Evolutionary conservation across 2,888 invertebrate genomes (phyloP).

Genomic region (Phyllotreta striolata): DNA sequence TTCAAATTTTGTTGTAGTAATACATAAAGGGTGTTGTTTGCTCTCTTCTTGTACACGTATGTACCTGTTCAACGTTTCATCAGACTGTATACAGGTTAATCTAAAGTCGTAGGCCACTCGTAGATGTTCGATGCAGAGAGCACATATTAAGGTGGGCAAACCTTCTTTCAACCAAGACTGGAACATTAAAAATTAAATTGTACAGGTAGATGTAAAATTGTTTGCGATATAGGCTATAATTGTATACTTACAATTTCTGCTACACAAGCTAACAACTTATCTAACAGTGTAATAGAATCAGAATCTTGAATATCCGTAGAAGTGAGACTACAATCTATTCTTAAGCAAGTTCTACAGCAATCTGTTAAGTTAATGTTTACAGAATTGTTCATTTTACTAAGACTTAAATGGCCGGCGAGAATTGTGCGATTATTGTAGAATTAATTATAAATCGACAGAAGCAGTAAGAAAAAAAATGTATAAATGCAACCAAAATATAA

Average conservation of each 20-base stretch:
- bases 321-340: constrained; percentile 56
- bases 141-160: constrained; percentile 55
- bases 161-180: constrained; percentile 57
- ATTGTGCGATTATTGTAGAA: too few species aligned
- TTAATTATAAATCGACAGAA: too few species aligned
- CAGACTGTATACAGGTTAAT: constrained; percentile 55
- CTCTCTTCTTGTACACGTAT: constrained; percentile 7
- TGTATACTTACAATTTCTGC: constrained; percentile 56
- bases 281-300: constrained; percentile 56
- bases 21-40: constrained; percentile 35
- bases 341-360: constrained; percentile 57
- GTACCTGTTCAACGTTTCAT: constrained; percentile 53
- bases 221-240: too few species aligned
- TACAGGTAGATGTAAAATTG: too few species aligned
- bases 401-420: too few species aligned
- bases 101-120: constrained; percentile 57
- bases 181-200: constrained; percentile 31
- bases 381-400: constrained; percentile 45
- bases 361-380: constrained; percentile 55
- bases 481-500: too few species aligned
- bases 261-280: constrained; percentile 56
- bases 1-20: constrained; percentile 53
- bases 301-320: constrained; percentile 54
- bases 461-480: too few species aligned
- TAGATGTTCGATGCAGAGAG: constrained; percentile 54